Conservation (phyloP, 2,797 vertebrate genomes). For the Alfaro cultratus region DNA sequence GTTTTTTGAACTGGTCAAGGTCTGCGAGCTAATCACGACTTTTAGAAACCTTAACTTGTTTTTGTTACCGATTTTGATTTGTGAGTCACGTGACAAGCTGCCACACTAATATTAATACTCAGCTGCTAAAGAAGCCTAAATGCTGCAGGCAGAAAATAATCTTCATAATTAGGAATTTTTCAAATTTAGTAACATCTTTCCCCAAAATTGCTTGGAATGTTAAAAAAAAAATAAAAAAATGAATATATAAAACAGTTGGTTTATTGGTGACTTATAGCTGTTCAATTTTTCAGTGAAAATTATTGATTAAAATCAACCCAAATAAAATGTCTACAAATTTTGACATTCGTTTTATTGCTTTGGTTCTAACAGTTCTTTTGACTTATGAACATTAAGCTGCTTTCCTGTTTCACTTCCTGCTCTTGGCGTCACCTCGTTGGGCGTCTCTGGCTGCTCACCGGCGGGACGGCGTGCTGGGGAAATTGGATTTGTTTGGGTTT, state of each 20-base stretch:
- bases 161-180: too few relatives aligned
- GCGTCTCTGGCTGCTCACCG: constrained; percentile 62
- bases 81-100: background rate
- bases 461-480: constrained; percentile 50
- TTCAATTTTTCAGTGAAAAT: background rate
- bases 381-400: background rate
- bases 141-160: too few relatives aligned
- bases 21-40: background rate
- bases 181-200: too few relatives aligned
- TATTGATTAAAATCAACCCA: background rate
- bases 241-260: background rate
- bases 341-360: background rate
- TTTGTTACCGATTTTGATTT: background rate
- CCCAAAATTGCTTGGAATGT: background rate
- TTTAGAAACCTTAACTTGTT: background rate
- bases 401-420: background rate
- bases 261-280: background rate
- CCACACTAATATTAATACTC: background rate
- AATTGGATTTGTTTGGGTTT: constrained; percentile 70
- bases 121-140: background rate
- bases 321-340: background rate
- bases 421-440: constrained; percentile 27
- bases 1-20: background rate
- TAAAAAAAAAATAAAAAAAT: background rate
- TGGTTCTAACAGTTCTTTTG: background rate